These are phyloP conservation scores for Craniophora ligustri DNA, from an alignment of 2,888 invertebrate species.

Conservation along the genomic window DNA sequence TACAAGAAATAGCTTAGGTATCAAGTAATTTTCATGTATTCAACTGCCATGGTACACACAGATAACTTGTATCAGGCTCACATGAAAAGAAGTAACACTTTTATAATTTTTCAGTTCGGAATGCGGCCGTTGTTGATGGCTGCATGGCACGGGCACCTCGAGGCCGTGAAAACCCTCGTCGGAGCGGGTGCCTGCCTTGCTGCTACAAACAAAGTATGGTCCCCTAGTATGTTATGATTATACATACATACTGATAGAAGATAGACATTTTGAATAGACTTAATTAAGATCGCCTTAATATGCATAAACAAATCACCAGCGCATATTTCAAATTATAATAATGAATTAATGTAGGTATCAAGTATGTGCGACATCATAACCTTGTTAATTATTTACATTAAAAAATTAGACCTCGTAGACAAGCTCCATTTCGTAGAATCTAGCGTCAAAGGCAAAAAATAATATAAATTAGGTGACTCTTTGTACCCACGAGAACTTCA, in stretches of 20 bases:
- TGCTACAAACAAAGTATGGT: constrained; percentile 91
- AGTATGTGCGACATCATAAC: constrained; percentile 10
- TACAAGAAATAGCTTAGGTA: too few relatives aligned
- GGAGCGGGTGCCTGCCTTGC: constrained; percentile 91
- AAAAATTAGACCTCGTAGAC: constrained; percentile 4
- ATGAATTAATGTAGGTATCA: constrained; percentile 9
- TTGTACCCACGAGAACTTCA: neutral
- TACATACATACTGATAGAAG: too few relatives aligned
- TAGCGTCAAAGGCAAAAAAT: constrained; percentile 7
- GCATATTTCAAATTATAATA: constrained; percentile 11
- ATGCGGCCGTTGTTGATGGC: constrained; percentile 93
- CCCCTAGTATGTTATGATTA: constrained; percentile 29
- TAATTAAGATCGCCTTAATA: too few relatives aligned
- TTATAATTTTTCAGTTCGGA: constrained; percentile 87
- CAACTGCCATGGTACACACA: too few relatives aligned
- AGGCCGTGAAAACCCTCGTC: constrained; percentile 91
- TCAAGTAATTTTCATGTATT: too few relatives aligned
- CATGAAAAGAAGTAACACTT: constrained; percentile 30
- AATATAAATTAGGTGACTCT: constrained; percentile 8
- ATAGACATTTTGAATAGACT: too few relatives aligned
- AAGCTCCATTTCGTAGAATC: constrained; percentile 2
- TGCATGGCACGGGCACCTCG: constrained; percentile 92
- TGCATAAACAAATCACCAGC: too few relatives aligned
- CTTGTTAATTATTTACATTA: constrained; percentile 14
- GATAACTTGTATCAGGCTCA: constrained; percentile 46